phyloP scores from a whole-genome alignment of 2,113 vertebrate species.

The Ptilorrhoa leucosticta region DNA sequence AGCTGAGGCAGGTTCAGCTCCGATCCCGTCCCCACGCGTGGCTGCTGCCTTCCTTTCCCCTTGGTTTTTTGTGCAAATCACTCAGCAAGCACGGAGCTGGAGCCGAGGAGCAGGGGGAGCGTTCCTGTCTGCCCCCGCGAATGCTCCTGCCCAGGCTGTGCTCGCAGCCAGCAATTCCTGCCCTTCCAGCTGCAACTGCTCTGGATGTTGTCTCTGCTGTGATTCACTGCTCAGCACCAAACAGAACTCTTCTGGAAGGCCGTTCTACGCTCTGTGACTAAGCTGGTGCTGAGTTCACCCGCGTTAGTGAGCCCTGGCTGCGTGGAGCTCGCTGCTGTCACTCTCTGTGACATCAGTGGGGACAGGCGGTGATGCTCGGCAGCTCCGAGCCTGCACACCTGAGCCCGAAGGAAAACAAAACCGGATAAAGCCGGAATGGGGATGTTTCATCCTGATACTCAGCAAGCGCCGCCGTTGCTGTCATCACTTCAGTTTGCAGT shows the following conservation, averaged over 20 bases:
- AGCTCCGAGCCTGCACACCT: fast-evolving
- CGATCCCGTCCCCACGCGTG: fast-evolving
- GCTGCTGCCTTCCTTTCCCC: background rate
- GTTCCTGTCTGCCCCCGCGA: background rate
- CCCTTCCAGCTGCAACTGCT: background rate
- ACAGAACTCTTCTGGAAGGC: background rate
- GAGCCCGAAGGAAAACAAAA: background rate
- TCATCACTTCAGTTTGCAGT: background rate
- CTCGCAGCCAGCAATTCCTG: background rate
- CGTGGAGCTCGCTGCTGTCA: background rate
- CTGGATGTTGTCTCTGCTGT: background rate
- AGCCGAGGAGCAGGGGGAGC: background rate
- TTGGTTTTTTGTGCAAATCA: background rate
- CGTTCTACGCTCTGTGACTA: background rate
- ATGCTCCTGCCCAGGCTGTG: background rate
- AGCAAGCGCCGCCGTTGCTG: fast-evolving
- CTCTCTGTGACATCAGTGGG: background rate
- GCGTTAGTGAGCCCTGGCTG: fast-evolving
- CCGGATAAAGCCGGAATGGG: fast-evolving
- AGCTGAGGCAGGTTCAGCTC: background rate
- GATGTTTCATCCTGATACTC: background rate
- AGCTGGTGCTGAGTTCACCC: background rate
- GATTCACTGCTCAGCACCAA: background rate
- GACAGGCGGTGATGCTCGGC: background rate
- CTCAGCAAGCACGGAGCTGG: background rate